Evolutionary conservation across 2,888 invertebrate species (phyloP), one percentile per base, ranked within the genome.

Genomic region (Ryuthela nishihirai): DNA sequence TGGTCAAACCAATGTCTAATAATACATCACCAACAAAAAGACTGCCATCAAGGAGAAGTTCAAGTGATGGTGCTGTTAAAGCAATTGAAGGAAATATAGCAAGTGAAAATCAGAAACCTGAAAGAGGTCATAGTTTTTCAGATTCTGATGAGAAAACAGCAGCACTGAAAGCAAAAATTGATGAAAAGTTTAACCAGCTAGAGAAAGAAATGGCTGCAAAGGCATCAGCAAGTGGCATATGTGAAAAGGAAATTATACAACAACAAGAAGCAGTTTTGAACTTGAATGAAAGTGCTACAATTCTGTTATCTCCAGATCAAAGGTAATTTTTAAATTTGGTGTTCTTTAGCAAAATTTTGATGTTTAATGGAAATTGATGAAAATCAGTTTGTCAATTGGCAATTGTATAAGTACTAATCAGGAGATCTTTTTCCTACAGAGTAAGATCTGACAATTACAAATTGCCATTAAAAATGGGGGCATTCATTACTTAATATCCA

Each of bases 151-250:
- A 42, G 17, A 48, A 56, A 23, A 63, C 62, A 25, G 59, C 53
- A 18, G 59, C 59, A 12, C 18, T 59, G 21, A 65, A 65, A 17
- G 50, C 46, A 17, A 55, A 56, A 32, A 65, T 65, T 26, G 18
- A 61, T 10, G 55, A 63, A 15, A 65, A 64, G 40, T 64, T 60
- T 40, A 49, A 64, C 10, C 40, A 54, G 46, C 39, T 65, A 18
- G 64, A 65, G 5, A 48, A 62, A 17, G 65, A 65, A 47, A 62
- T 64, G 45, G 64, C 62, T 17, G 48, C 60, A 17, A 60, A 60
- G 34, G 44, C 64, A 20, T 26, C 21, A 17, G 48, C 39, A n/a
- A 53, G 46, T 29, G 52, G 52, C 1, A 23, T 58, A 10, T n/a
- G 35, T 12, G 15, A 52, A 3, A 42, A 40, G 38, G 45, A 36